phyloP scores from a whole-genome alignment of 2,888 invertebrate genomes.

The Teleiodes luculella region DNA sequence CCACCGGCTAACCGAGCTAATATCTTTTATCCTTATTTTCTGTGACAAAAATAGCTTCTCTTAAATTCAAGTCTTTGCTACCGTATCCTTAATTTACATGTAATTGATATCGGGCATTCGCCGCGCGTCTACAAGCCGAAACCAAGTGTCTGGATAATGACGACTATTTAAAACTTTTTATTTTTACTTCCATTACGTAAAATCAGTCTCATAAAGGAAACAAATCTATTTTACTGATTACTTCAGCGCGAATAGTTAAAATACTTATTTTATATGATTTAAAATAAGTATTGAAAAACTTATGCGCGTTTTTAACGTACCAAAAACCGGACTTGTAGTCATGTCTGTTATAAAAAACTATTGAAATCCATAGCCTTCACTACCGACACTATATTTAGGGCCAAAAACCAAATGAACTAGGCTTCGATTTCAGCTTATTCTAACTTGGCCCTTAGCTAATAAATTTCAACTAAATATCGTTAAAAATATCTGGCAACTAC shows the following conservation, averaged over 20 bases:
- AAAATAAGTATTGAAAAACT: not conserved
- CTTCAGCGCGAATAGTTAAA: not conserved
- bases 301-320: not conserved
- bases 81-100: constrained; percentile 54
- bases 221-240: constrained; percentile 35
- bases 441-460: constrained; percentile 54
- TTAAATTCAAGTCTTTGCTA: constrained; percentile 55
- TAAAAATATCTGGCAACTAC: constrained; percentile 18
- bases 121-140: constrained; percentile 20
- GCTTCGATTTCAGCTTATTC: constrained; percentile 49
- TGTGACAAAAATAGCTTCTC: constrained; percentile 75
- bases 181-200: constrained; percentile 58
- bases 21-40: constrained; percentile 50
- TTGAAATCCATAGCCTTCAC: constrained; percentile 28
- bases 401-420: constrained; percentile 41
- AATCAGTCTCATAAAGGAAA: constrained; percentile 74
- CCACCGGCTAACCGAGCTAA: constrained; percentile 68
- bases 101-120: constrained; percentile 65
- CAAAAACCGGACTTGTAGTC: constrained; percentile 3
- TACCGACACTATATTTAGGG: constrained; percentile 42
- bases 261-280: constrained; percentile 1
- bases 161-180: constrained; percentile 35
- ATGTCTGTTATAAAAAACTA: constrained; percentile 7
- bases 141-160: constrained; percentile 41
- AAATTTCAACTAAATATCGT: constrained; percentile 63